Evolutionary conservation across 2,113 vertebrate species (phyloP).

Genomic region (Columba janthina): DNA sequence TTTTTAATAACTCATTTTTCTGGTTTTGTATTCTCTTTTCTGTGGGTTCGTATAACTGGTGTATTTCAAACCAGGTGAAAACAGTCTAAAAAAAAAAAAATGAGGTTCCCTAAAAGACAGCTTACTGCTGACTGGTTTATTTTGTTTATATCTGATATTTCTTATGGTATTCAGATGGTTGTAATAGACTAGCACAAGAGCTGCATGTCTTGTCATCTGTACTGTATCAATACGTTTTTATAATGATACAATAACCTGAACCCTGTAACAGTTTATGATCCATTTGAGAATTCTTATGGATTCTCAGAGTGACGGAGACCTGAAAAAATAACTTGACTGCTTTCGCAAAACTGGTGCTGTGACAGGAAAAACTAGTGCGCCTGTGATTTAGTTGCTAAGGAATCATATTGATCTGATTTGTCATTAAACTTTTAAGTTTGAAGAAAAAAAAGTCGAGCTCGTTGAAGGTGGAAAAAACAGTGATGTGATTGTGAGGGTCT

Average conservation of each 20-base stretch:
- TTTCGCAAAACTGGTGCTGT: constrained; percentile 73
- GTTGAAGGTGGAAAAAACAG: constrained; percentile 27
- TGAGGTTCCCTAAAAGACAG: constrained; percentile 11
- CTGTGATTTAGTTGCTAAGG: constrained; percentile 76
- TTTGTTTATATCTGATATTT: constrained; percentile 39
- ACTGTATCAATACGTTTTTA: constrained; percentile 77
- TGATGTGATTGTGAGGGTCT: constrained; percentile 42
- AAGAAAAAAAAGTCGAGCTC: background rate
- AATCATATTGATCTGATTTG: constrained; percentile 71
- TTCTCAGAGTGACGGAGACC: constrained; percentile 74
- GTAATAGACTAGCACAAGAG: constrained; percentile 34
- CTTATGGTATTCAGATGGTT: constrained; percentile 29
- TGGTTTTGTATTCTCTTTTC: background rate
- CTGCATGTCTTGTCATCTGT: constrained; percentile 69
- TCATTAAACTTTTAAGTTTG: constrained; percentile 79
- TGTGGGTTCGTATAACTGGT: background rate
- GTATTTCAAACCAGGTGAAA: background rate
- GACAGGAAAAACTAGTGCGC: constrained; percentile 68
- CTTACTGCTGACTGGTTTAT: constrained; percentile 28
- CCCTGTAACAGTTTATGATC: constrained; percentile 78
- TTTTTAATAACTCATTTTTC: background rate
- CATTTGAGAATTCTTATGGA: constrained; percentile 81
- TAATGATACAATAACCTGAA: constrained; percentile 81
- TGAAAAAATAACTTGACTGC: constrained; percentile 75
- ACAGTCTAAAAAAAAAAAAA: background rate